Base-by-base conservation (phyloP, 2,888 invertebrate species). In the Creontiades dilutus region DNA sequence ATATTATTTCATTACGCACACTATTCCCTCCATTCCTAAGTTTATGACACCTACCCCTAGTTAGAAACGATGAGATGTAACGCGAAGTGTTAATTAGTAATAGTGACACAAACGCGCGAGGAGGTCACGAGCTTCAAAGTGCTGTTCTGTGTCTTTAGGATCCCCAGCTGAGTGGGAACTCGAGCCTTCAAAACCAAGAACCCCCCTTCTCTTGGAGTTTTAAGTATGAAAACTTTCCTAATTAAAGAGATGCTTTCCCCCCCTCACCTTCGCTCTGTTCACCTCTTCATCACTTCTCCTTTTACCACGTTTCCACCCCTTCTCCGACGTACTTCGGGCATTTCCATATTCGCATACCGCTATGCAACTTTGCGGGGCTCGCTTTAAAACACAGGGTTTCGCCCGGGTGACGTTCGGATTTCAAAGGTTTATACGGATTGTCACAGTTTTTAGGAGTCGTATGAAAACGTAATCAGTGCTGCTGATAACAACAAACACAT, bases 221-320 rank as follows among this genome's bases (percentile, higher is more conserved):
- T 61, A 86, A 86, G 86, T 86, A 86, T 86, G 86, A 75, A 86
- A 86, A 86, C 55, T 86, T 86, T 68, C n/a, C 86, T 86, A 86
- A 86, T 86, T 86, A 86, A 86, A 76, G 86, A 82, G 82, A 82
- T 82, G 82, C 82, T 52, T 52, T 19, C 9, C 48, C 23, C 27
- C 19, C 61, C n/a, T n/a, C 68, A 23, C 68, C 68, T 68, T 68
- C n/a, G 19, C 61, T 14, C 61, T 19, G 2, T 19, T 28, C 80
- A 37, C 37, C 80, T 80, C 82, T 82, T 52, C 82, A 27, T 76
- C 78, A 78, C n/a, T n/a, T 80, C 46, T 28, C 4, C 52, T 28
- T 82, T 82, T 52, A 48, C 82, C 23, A 82, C 37, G 11, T 28
- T 19, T 82, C 55, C 13, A 14, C 82, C 78, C 28, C 78, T 78